Evolutionary conservation across 2,797 vertebrate species (phyloP), one percentile per base, ranked within the genome.

Genomic region (Aeoliscus strigatus): DNA sequence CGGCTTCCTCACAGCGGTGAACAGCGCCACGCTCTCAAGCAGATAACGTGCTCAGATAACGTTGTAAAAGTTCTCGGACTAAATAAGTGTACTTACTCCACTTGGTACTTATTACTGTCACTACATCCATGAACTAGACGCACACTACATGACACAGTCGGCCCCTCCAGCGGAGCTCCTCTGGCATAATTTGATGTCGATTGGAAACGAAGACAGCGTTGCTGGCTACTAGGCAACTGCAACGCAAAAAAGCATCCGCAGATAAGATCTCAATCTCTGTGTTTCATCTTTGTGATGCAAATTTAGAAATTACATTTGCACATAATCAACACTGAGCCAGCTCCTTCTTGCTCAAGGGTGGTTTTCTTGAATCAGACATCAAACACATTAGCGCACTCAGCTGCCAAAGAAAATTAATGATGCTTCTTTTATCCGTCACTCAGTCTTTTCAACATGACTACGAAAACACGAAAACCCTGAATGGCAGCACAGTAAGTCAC

Each of bases 141-240:
- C 38, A 50, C 29, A 42, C 49, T 50, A 30, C 61, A 45, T 70
- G 63, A 68, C 64, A 60, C 61, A 61, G 70, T 59, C 70, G 75
- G 52, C 66, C 63, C 34, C 54, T 68, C 64, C 53, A 48, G 74
- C 79, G n/a, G 54, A 70, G 67, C 55, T 66, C 60, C 51, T 63
- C 64, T 41, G 69, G 75, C 54, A 47, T 62, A 65, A 32, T 52
- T 63, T 75, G 73, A 79, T 70, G 69, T 48, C 27, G 40, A 77
- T 61, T 58, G 40, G 51, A 72, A 63, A 53, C 50, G 51, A 75
- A 64, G 67, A 65, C 62, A 56, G 51, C 47, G 30, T 60, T 13
- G 10, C 25, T 17, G 60, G 77, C 70, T 71, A 70, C 72, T 27
- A 75, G 71, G 80, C 79, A 79, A 81, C 77, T 59, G 61, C 57